Conservation (phyloP, 2,888 invertebrate genomes). For the Strigamia maritima region DNA sequence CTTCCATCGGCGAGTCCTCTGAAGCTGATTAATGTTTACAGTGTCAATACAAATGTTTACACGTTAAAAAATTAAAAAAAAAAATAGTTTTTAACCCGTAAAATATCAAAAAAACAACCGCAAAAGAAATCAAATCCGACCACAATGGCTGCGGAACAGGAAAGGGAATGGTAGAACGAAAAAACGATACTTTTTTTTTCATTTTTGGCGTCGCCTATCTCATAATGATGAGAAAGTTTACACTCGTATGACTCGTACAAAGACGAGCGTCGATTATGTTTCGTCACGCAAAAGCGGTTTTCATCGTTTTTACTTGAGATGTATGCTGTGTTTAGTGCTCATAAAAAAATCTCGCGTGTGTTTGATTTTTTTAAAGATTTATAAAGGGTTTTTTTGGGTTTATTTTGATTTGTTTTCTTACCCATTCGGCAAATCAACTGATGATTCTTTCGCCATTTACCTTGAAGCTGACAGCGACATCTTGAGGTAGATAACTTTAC, state of each 20-base stretch:
- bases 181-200: background rate
- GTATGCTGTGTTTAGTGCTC: too few relatives aligned
- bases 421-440: background rate
- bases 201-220: background rate
- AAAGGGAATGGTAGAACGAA: background rate
- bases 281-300: background rate
- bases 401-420: background rate
- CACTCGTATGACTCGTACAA: background rate
- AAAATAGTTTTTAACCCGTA: background rate
- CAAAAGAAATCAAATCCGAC: background rate
- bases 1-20: background rate
- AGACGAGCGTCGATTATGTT: background rate
- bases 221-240: background rate
- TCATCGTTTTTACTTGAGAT: background rate
- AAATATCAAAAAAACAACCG: background rate
- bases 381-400: background rate
- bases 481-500: background rate
- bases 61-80: too few relatives aligned
- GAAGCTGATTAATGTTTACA: background rate
- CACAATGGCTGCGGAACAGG: background rate
- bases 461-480: background rate
- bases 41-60: too few relatives aligned
- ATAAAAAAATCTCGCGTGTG: too few relatives aligned
- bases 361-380: background rate
- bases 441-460: background rate